These are phyloP conservation scores for Ceratoteleas bidentatus DNA, from an alignment of 1,140 invertebrate genomes.

Conservation along the genomic window DNA sequence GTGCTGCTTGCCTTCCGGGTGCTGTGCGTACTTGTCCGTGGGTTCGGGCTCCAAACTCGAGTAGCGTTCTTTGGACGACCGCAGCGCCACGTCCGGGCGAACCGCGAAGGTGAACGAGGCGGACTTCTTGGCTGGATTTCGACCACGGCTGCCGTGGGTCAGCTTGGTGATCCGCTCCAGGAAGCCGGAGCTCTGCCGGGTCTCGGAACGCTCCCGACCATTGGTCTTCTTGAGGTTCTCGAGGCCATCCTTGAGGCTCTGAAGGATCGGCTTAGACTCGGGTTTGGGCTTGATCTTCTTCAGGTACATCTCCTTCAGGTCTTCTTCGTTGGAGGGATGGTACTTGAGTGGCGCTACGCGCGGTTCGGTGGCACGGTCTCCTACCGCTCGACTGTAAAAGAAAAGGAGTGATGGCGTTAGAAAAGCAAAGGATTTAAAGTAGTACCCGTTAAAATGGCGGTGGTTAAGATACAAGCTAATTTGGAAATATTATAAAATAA, in stretches of 20 bases:
- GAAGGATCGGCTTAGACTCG: slow-evolving; percentile 76
- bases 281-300: slow-evolving; percentile 79
- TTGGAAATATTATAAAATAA: too few relatives aligned
- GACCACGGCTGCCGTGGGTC: slow-evolving; percentile 71
- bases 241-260: slow-evolving; percentile 76
- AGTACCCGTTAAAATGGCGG: too few relatives aligned
- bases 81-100: slow-evolving; percentile 76
- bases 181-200: slow-evolving; percentile 73
- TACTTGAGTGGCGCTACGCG: slow-evolving; percentile 76
- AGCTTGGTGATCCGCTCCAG: slow-evolving; percentile 77
- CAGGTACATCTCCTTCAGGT: slow-evolving; percentile 76
- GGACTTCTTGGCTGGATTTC: slow-evolving; percentile 79
- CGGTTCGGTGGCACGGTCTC: slow-evolving; percentile 78
- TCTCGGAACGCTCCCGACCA: slow-evolving; percentile 72
- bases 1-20: slow-evolving; percentile 69
- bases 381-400: slow-evolving; percentile 75
- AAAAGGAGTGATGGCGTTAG: background rate
- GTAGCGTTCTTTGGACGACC: slow-evolving; percentile 74
- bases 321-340: slow-evolving; percentile 69
- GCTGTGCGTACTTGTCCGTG: slow-evolving; percentile 61
- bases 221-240: slow-evolving; percentile 77
- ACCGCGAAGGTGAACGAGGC: slow-evolving; percentile 78
- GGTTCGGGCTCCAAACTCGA: slow-evolving; percentile 78
- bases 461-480: too few relatives aligned
- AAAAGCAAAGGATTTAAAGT: too few relatives aligned